Percentiles rank a stretch among this genome's conserved stretches.
phyloP scores from a whole-genome alignment of 2,888 invertebrate genomes.

The Ophion ventricosus region DNA sequence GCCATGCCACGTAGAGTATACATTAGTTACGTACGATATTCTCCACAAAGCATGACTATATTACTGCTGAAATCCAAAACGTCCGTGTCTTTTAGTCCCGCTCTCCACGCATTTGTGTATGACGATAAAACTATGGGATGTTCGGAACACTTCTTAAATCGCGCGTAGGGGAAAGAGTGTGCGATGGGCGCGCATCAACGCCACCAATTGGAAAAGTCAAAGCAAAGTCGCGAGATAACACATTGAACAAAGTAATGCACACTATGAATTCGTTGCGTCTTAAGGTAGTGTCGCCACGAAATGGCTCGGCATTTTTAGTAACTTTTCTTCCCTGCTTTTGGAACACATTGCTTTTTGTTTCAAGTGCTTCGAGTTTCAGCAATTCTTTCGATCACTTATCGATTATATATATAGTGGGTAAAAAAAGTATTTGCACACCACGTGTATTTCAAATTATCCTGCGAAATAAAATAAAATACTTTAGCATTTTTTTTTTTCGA shows the following conservation, averaged over 20 bases:
- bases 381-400: no score
- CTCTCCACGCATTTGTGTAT: slow-evolving; percentile 32
- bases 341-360: no score
- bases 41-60: slow-evolving; percentile 55
- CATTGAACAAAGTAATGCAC: background rate
- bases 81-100: slow-evolving; percentile 15
- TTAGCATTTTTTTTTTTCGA: no score
- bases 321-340: background rate
- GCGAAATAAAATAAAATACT: no score
- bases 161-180: background rate
- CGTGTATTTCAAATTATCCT: no score
- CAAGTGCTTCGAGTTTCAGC: no score
- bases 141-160: background rate
- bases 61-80: slow-evolving; percentile 42
- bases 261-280: background rate
- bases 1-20: slow-evolving; percentile 44
- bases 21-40: slow-evolving; percentile 46
- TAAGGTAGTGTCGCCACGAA: background rate
- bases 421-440: no score
- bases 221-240: background rate
- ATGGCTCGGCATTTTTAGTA: background rate
- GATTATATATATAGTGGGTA: no score
- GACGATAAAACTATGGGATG: background rate
- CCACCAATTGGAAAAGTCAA: background rate
- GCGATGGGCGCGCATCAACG: background rate